These are phyloP conservation scores for Heliconius charithonia DNA, from an alignment of 2,888 invertebrate species.

Conservation along the genomic window DNA sequence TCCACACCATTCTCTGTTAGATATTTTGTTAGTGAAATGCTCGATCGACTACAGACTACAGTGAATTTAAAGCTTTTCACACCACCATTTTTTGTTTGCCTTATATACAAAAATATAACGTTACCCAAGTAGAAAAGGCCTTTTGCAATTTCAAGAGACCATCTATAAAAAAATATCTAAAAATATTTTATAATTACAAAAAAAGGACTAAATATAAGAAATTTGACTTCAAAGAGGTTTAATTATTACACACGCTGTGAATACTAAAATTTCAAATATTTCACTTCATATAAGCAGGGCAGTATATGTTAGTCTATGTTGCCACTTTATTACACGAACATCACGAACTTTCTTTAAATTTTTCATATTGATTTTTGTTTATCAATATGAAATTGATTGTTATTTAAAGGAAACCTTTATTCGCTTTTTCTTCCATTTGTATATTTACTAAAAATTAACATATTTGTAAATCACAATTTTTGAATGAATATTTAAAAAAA, in stretches of 20 bases:
- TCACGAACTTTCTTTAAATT: neutral
- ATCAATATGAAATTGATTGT: no score
- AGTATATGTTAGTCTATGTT: neutral
- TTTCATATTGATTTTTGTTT: neutral
- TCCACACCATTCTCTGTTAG: slow-evolving; percentile 51
- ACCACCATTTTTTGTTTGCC: neutral
- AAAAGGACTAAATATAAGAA: neutral
- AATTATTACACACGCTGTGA: no score
- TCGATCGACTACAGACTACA: no score
- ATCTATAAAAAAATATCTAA: neutral
- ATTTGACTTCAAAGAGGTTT: neutral
- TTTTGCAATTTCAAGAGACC: neutral
- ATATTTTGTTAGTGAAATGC: slow-evolving; percentile 29
- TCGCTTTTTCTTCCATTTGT: no score
- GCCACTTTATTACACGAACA: neutral
- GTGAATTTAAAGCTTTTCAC: neutral
- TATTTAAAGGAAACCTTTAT: no score
- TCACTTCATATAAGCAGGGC: neutral
- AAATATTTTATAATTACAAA: neutral
- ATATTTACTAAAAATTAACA: no score
- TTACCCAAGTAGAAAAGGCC: slow-evolving; percentile 17
- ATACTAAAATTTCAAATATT: neutral
- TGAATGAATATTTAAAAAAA: no score
- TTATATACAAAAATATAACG: slow-evolving; percentile 5
- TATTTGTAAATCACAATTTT: no score